Evolutionary conservation across 2,888 invertebrate species (phyloP), one percentile per base, ranked within the genome.

Genomic region (Tetramorium bicarinatum): DNA sequence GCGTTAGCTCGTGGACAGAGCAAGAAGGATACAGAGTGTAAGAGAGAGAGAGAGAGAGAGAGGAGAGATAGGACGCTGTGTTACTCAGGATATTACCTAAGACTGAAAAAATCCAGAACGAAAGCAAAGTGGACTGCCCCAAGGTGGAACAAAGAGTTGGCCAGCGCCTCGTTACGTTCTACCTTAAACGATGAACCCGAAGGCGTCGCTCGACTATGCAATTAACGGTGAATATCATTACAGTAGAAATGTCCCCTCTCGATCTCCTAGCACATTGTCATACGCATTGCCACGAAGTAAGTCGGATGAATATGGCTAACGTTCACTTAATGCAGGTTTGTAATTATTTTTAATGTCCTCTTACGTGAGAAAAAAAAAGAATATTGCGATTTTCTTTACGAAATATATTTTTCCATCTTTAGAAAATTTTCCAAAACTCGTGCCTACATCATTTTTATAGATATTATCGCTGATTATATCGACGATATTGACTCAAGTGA

Each of bases 41-140:
- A 81, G 84, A 82, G 85, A 69, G 85, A 7, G 84, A 82, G n/a
- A 15, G 61, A 54, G 49, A n/a, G 34, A 41, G 49, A 11, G 56
- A 34, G 34, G 87, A 52, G 77, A 82, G 84, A 82, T 87, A 69
- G 87, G 69, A 87, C 82, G 82, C 29, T 67, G 44, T 25, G 84
- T 85, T 91, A 91, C 91, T 92, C 92, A 93, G 93, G 92, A 94
- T 94, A 93, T 94, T 93, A 93, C 93, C 89, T 93, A 93, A 93
- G 93, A 93, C 92, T 89, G 91, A 93, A 93, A 79, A 94, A 94
- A 94, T 92, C 87, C 89, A 84, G 87, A 90, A 90, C 91, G 91
- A 91, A 93, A 93, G 92, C 92, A 93, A 92, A 93, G 92, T 91
- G 92, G 91, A 92, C 90, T 91, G 89, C 89, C 80, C 54, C 71